These are phyloP conservation scores for Drosophila testacea DNA, from an alignment of 2,888 invertebrate species.

Conservation along the genomic window DNA sequence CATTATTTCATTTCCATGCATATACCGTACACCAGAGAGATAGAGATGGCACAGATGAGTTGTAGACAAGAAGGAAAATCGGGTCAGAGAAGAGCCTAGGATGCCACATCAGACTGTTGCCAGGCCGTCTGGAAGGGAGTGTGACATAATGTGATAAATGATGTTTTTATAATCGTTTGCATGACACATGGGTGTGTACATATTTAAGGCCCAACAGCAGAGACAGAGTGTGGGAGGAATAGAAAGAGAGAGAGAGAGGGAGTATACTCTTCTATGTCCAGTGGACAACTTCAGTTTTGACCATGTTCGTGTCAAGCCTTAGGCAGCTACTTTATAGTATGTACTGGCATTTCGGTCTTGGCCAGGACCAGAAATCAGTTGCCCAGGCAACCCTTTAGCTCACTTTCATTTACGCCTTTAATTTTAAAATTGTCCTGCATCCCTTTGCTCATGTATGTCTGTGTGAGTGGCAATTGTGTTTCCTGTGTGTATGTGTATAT, in stretches of 20 bases:
- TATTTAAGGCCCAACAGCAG: slow-evolving; percentile 4
- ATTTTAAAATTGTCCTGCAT: slow-evolving; percentile 42
- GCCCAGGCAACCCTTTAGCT: slow-evolving; percentile 42
- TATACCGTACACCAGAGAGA: neutral
- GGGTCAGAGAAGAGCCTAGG: slow-evolving; percentile 24
- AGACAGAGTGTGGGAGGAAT: neutral
- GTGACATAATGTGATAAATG: slow-evolving; percentile 82
- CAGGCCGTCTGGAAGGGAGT: slow-evolving; percentile 39
- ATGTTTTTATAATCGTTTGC: slow-evolving; percentile 80
- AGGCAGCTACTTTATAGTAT: slow-evolving; percentile 35
- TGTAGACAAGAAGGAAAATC: neutral
- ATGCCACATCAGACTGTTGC: slow-evolving; percentile 52
- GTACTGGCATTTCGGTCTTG: slow-evolving; percentile 40
- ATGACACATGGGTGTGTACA: slow-evolving; percentile 21
- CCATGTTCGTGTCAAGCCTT: slow-evolving; percentile 43
- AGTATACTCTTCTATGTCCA: neutral
- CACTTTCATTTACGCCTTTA: slow-evolving; percentile 43
- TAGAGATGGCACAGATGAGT: neutral
- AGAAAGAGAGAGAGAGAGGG: neutral
- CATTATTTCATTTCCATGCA: slow-evolving; percentile 49
- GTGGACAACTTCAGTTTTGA: slow-evolving; percentile 25
- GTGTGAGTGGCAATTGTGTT: slow-evolving; percentile 38
- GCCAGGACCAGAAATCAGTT: neutral
- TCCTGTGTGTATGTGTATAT: slow-evolving; percentile 19
- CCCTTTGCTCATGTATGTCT: neutral